phyloP scores from a whole-genome alignment of 1,140 invertebrate genomes.

The Octopus sinensis region DNA sequence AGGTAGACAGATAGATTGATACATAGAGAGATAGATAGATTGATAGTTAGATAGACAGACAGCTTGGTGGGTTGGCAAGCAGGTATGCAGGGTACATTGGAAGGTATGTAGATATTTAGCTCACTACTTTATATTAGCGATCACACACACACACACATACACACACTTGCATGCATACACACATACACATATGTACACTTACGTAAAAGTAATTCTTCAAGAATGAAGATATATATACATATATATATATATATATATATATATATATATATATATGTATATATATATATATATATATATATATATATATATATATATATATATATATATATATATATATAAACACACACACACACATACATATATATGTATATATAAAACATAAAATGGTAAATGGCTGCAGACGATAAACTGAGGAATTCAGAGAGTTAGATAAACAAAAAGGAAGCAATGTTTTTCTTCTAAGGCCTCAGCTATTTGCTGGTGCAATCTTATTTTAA shows the following conservation, averaged over 20 bases:
- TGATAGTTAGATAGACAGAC: too few relatives aligned
- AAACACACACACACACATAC: neutral
- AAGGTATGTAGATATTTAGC: too few relatives aligned
- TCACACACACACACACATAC: neutral
- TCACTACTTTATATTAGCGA: too few relatives aligned
- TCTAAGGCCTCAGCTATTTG: too few relatives aligned
- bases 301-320: neutral
- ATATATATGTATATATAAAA: neutral
- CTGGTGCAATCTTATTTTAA: too few relatives aligned
- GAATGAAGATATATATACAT: neutral
- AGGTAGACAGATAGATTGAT: too few relatives aligned
- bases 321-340: constrained; percentile 1
- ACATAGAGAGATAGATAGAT: too few relatives aligned
- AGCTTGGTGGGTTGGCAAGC: too few relatives aligned
- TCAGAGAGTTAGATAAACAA: too few relatives aligned
- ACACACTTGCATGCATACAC: neutral
- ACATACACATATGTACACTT: neutral
- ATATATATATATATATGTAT: neutral
- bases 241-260: constrained; percentile 6
- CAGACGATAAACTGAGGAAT: too few relatives aligned
- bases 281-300: constrained; percentile 3
- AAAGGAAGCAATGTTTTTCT: too few relatives aligned
- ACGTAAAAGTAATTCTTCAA: neutral
- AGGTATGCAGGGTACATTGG: too few relatives aligned
- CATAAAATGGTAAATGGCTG: neutral